These are phyloP conservation scores for Otolemur crassicaudatus DNA, from an alignment of 2,797 vertebrate genomes.

Conservation along the genomic window DNA sequence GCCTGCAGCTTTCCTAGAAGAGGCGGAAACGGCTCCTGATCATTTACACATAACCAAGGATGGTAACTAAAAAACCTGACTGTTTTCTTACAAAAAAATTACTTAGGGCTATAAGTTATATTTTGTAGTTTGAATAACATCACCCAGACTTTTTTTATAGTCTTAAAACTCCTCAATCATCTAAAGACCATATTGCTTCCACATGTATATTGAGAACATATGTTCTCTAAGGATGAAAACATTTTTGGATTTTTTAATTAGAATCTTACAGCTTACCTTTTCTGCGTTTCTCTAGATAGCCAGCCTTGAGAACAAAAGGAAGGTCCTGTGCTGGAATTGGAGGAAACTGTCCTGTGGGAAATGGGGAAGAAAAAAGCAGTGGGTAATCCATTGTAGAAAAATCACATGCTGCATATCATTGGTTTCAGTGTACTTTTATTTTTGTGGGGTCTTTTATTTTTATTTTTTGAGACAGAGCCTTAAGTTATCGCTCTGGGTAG, in stretches of 20 bases:
- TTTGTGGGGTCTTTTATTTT: no score
- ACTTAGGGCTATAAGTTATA: neutral
- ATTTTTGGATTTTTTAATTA: neutral
- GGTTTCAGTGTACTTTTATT: neutral
- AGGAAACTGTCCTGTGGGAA: slow-evolving; percentile 89
- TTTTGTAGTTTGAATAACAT: neutral
- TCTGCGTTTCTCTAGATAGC: slow-evolving; percentile 97
- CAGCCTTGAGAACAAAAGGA: slow-evolving; percentile 92
- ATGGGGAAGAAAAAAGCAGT: slow-evolving; percentile 17
- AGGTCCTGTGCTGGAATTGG: slow-evolving; percentile 95
- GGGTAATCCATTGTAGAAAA: slow-evolving; percentile 44
- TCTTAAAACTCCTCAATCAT: slow-evolving; percentile 3
- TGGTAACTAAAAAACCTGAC: slow-evolving; percentile 15
- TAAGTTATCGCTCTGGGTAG: no score
- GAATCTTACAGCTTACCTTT: slow-evolving; percentile 90
- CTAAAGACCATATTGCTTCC: neutral
- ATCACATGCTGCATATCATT: slow-evolving; percentile 1
- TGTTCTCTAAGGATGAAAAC: neutral
- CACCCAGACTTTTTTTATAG: slow-evolving; percentile 11
- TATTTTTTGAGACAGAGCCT: no score
- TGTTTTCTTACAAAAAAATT: slow-evolving; percentile 37
- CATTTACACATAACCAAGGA: neutral
- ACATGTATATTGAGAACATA: neutral
- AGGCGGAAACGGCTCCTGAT: neutral
- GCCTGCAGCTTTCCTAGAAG: neutral